Evolutionary conservation across 1,140 invertebrate genomes (phyloP), one percentile per base, ranked within the genome.

Genomic region (Achatina immaculata): DNA sequence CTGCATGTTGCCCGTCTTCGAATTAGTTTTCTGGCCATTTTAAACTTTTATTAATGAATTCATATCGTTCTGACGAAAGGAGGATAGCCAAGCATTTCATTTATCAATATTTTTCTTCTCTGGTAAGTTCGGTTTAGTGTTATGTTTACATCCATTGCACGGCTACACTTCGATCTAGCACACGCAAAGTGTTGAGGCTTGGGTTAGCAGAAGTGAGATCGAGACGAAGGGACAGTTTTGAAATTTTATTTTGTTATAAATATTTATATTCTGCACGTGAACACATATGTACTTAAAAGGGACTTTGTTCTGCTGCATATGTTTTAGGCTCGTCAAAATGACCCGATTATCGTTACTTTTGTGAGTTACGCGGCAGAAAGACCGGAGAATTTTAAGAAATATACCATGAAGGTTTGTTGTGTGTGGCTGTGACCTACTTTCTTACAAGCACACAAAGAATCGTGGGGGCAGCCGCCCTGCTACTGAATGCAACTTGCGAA

Each of bases 341-440:
- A n/a, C n/a, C n/a, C n/a, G n/a, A n/a, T n/a, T n/a, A n/a, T n/a
- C n/a, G n/a, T 24, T 71, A 31, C 31, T 68, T 9, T 36, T 34
- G 1, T 31, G 65, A 68, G 34, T 43, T 42, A 40, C 28, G 31
- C 28, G 58, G 11, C 68, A n/a, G 38, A 40, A 42, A 21, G 68
- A 7, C 38, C n/a, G 34, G 42, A 38, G 42, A 71, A 71, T 71
- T 7, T 42, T 28, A 0, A 71, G 24, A 21, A n/a, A 24, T 24
- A 62, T 68, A 28, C 24, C n/a, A 36, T 45, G 14, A 80, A 71
- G 78, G 78, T 80, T 80, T 80, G 78, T 80, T 80, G 78, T 80
- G 78, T 80, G 78, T 80, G 78, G 78, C 68, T 58, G 66, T 80
- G 78, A 71, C 78, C 78, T 36, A 80, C 24, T 71, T 80, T 72